Evolutionary conservation across 2,888 invertebrate genomes (phyloP), one percentile per base, ranked within the genome.

Genomic region (Cyclophora punctaria): DNA sequence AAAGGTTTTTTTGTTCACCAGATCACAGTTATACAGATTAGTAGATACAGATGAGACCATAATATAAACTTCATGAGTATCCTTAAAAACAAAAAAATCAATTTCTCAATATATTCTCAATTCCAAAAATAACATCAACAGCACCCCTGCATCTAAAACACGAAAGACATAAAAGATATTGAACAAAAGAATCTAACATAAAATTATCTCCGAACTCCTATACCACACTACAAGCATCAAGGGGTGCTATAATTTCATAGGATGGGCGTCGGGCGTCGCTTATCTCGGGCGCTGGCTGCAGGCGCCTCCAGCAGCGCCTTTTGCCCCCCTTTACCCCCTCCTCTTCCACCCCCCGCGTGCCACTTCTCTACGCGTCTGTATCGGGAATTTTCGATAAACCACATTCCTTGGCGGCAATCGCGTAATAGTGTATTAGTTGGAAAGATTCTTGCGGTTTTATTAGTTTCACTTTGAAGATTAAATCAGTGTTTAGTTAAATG

Each of bases 241-340:
- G 78, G 73, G 83, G 84, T 73, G 83, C 80, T 78, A 84, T 83
- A 84, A 84, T 85, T 84, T 80, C 79, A 81, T 81, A 83, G 83
- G 83, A 81, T 84, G 83, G 82, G 83, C 83, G 85, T 81, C 82
- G 83, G 74, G 77, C 79, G 75, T 69, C 83, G 85, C 83, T 85
- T 86, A 85, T 84, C 85, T 78, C 77, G 81, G 80, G 82, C 82
- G 83, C 78, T 78, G 78, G 77, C 71, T 82, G 71, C 78, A 83
- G 84, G 85, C 84, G 83, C 82, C 84, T 73, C 69, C 62, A 73
- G 66, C 76, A 78, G 75, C 83, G 83, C 83, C 84, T 83, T 68
- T 64, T 62, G 47, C 59, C 60, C 52, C 62, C 53, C 59, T 52
- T 49, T 45, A 42, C 20, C 52, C 62, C 51, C 55, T 62, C 59